These are phyloP conservation scores for Adela reaumurella DNA, from an alignment of 2,888 invertebrate genomes.

Conservation along the genomic window DNA sequence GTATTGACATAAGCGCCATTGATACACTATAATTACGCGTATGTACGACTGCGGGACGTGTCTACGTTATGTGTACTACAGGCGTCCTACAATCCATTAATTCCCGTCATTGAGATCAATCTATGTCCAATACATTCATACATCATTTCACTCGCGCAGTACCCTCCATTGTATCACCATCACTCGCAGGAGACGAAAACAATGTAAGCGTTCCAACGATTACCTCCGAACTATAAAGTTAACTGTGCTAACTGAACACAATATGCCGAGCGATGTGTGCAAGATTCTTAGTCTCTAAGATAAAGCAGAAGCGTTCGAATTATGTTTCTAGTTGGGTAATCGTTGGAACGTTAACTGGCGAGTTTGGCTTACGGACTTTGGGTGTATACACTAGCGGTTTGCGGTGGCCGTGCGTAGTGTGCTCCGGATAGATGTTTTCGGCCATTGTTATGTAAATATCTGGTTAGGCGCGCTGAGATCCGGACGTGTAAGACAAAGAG, in stretches of 20 bases:
- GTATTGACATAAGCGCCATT: neutral
- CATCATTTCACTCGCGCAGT: constrained; percentile 20
- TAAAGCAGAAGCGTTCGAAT: too few species aligned
- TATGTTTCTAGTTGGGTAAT: too few species aligned
- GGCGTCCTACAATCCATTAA: neutral
- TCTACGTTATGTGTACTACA: neutral
- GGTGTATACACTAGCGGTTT: neutral
- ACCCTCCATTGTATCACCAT: constrained; percentile 18
- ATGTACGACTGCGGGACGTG: too few species aligned
- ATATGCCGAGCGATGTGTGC: too few species aligned
- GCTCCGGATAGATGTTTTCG: neutral
- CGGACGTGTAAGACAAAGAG: constrained; percentile 47
- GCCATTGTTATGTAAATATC: constrained; percentile 50
- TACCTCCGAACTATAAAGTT: too few species aligned
- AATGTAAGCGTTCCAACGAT: neutral
- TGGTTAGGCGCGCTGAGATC: constrained; percentile 42
- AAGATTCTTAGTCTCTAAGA: too few species aligned
- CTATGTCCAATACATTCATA: constrained; percentile 22
- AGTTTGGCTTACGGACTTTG: neutral
- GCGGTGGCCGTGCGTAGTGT: neutral
- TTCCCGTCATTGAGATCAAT: constrained; percentile 19
- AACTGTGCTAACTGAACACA: too few species aligned
- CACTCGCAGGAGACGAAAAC: constrained; percentile 23
- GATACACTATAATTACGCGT: too few species aligned
- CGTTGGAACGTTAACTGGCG: neutral